phyloP scores from a whole-genome alignment of 2,113 vertebrate genomes.

The Dipodomys stephensi region DNA sequence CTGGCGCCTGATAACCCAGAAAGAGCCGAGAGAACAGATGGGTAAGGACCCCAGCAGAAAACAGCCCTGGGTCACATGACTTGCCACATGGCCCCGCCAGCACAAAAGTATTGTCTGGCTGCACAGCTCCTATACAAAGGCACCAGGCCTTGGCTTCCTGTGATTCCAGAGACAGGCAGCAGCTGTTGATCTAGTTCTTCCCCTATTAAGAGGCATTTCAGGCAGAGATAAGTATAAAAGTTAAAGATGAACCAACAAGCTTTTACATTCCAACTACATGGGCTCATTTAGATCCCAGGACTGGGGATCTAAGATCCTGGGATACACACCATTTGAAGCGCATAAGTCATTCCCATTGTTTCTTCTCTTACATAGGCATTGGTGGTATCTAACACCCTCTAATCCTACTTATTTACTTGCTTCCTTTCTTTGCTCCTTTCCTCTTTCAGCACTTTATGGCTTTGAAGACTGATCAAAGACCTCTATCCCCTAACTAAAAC shows the following conservation, averaged over 20 bases:
- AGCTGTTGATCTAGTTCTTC: slow-evolving; percentile 79
- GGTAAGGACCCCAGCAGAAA: slow-evolving; percentile 90
- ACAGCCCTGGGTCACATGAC: slow-evolving; percentile 88
- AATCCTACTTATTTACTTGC: not conserved
- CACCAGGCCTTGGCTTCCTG: slow-evolving; percentile 48
- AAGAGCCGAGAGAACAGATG: slow-evolving; percentile 91
- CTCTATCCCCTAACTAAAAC: not conserved
- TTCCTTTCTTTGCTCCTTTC: not conserved
- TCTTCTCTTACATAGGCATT: not conserved
- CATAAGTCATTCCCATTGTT: not conserved
- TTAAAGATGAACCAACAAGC: slow-evolving; percentile 3
- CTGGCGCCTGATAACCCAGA: slow-evolving; percentile 88
- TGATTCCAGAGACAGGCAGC: slow-evolving; percentile 56
- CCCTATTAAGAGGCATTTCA: not conserved
- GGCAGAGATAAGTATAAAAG: slow-evolving; percentile 36
- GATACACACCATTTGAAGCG: not conserved
- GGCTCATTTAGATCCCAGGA: slow-evolving; percentile 18
- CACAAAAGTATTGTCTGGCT: slow-evolving; percentile 85
- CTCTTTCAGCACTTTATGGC: not conserved
- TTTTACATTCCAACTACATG: not conserved
- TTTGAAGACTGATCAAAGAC: slow-evolving; percentile 34
- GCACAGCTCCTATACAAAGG: slow-evolving; percentile 76
- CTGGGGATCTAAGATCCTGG: not conserved
- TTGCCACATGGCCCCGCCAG: slow-evolving; percentile 85
- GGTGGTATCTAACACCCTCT: not conserved